These are phyloP conservation scores for Staurois parvus DNA, from an alignment of 2,797 vertebrate genomes.

Conservation along the genomic window DNA sequence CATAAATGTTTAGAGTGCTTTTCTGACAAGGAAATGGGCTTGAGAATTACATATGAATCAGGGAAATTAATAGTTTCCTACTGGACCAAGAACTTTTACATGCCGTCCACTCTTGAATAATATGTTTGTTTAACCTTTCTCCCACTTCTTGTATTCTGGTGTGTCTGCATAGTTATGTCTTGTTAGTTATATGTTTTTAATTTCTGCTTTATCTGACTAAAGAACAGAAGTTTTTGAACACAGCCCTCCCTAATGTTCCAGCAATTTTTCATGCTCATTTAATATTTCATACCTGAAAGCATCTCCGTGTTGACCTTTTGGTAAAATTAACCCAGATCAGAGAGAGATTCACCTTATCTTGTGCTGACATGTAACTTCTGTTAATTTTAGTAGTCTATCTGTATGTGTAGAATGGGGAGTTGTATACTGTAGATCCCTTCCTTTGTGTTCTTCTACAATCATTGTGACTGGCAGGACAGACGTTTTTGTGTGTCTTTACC, in stretches of 20 bases:
- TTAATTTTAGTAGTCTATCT: no score
- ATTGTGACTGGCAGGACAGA: no score
- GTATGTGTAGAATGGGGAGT: no score
- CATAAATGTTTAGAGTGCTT: constrained; percentile 52
- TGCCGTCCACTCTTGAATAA: constrained; percentile 31
- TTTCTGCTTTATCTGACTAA: background rate
- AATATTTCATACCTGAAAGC: no score
- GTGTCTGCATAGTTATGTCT: background rate
- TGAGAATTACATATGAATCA: constrained; percentile 44
- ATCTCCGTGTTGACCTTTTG: no score
- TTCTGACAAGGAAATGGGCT: constrained; percentile 65
- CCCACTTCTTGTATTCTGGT: background rate
- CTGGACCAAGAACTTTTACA: constrained; percentile 3
- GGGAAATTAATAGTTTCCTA: constrained; percentile 50
- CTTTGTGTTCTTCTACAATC: no score
- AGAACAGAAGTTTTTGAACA: background rate
- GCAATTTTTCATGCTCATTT: no score
- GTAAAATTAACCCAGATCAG: no score
- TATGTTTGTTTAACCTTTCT: constrained; percentile 50
- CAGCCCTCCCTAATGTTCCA: background rate
- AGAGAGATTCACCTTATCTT: no score
- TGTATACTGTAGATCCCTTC: no score
- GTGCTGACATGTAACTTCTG: no score
- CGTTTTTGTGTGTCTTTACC: no score
- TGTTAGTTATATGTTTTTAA: background rate